Evolutionary conservation across 1,140 invertebrate species (phyloP).

Genomic region (Goniozus legneri): DNA sequence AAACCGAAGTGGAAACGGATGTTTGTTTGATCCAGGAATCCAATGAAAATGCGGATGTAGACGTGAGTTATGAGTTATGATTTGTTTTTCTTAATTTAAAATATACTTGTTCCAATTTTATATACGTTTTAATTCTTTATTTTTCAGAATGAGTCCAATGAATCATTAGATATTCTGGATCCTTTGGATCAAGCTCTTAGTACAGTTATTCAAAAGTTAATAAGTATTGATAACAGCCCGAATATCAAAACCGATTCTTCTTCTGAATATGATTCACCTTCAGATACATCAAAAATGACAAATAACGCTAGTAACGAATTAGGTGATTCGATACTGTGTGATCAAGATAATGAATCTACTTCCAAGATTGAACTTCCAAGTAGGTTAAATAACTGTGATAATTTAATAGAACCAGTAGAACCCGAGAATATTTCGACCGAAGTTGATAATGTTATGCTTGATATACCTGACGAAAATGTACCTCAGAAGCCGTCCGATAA

Average conservation of each 20-base stretch:
- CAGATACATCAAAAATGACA: too few species aligned
- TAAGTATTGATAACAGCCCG: slow-evolving; percentile 32
- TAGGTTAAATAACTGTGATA: too few species aligned
- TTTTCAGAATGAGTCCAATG: too few species aligned
- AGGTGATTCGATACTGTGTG: too few species aligned
- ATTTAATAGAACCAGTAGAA: too few species aligned
- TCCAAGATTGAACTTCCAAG: too few species aligned
- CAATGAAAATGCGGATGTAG: neutral
- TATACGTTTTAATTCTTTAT: too few species aligned
- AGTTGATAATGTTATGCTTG: neutral
- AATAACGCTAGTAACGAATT: too few species aligned
- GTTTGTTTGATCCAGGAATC: slow-evolving; percentile 1
- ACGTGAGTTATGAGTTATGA: slow-evolving; percentile 18
- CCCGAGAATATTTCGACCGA: neutral
- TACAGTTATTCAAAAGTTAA: slow-evolving; percentile 46
- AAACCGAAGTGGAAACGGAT: slow-evolving; percentile 17
- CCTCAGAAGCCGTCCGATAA: slow-evolving; percentile 21
- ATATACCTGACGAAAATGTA: slow-evolving; percentile 8
- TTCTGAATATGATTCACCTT: too few species aligned
- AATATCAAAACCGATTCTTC: slow-evolving; percentile 24
- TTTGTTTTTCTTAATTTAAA: neutral
- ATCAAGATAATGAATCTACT: slow-evolving; percentile 14
- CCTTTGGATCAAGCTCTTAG: slow-evolving; percentile 45
- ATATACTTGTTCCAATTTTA: neutral
- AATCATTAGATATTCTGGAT: slow-evolving; percentile 31